Base-by-base conservation (phyloP, 1,140 invertebrate species). In the Brachionus manjavacas region DNA sequence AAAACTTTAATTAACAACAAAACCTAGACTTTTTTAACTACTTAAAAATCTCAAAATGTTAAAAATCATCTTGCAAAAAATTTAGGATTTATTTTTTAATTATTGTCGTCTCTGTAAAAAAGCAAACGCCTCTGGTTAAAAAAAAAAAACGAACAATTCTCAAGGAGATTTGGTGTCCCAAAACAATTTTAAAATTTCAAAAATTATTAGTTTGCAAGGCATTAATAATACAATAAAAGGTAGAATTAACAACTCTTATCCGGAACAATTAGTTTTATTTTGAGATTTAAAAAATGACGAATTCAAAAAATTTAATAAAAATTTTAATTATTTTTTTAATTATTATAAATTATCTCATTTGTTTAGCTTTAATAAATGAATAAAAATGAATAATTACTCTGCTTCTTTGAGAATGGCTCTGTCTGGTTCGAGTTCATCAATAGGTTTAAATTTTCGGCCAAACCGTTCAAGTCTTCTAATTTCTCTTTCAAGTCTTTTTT, bases 391-490 rank as follows among this genome's bases (percentile, higher is more conserved):
- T 0, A 68, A 39, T 68, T 74, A 84, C 83, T 84, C 28, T 23
- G 43, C 20, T 64, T 52, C 66, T 74, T 84, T 84, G 11, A 84
- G 83, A 39, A 84, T 20, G 28, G 4, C 16, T 7, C 68, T 35
- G 14, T 84, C 43, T 23, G 60, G 68, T 43, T 84, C 68, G 6
- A 49, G 16, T 66, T 84, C 68, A 41, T 84, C 66, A n/a, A 84
- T 76, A 11, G 68, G 66, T 64, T 84, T 84, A 8, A 84, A 46
- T 41, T 84, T 72, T 55, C 66, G 25, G 1, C 68, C 68, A 41
- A 74, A 74, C 49, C 60, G 23, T 76, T 84, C 68, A 8, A 84
- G 16, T 43, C 39, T 72, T 74, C 55, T 52, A 41, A 84, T 84
- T 25, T 41, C 66, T 76, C 43, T 72, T 84, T 74, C 83, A 55